Percentiles rank a stretch among this genome's conserved stretches.
phyloP scores from a whole-genome alignment of 2,797 vertebrate species.

The Poeciliopsis gracilis region DNA sequence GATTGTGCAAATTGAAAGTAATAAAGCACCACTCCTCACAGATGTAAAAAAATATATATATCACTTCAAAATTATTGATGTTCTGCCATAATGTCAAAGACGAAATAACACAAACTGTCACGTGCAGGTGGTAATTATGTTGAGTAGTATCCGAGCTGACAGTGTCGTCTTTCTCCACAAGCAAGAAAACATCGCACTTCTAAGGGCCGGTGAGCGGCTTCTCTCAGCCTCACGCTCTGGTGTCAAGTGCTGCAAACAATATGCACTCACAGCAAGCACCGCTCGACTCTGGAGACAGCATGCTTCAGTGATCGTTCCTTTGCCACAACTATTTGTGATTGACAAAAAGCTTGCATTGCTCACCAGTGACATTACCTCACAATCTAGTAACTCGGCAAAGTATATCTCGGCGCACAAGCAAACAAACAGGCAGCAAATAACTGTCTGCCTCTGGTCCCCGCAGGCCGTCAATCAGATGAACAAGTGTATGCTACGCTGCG shows the following conservation, averaged over 20 bases:
- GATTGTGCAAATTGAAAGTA: conserved; percentile 36
- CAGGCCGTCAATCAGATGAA: conserved; percentile 67
- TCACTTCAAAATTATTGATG: conserved; percentile 24
- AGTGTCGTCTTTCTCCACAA: conserved; percentile 50
- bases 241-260: conserved; percentile 83
- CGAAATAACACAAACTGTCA: conserved; percentile 51
- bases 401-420: conserved; percentile 57
- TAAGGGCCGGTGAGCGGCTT: conserved; percentile 69
- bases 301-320: conserved; percentile 68
- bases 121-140: conserved; percentile 53
- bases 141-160: conserved; percentile 52
- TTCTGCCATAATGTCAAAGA: conserved; percentile 45
- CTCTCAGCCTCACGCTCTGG: conserved; percentile 62
- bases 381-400: conserved; percentile 48
- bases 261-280: conserved; percentile 75
- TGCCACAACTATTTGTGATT: conserved; percentile 69
- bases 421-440: conserved; percentile 75
- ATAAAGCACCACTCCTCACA: conserved; percentile 58
- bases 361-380: conserved; percentile 62
- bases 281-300: conserved; percentile 68
- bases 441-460: conserved; percentile 49
- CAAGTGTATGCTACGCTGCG: conserved; percentile 64
- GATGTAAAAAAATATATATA: conserved; percentile 11
- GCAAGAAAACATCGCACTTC: conserved; percentile 60
- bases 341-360: conserved; percentile 68